These are phyloP conservation scores for Paraescarpia echinospica DNA, from an alignment of 1,140 invertebrate species.

Conservation along the genomic window DNA sequence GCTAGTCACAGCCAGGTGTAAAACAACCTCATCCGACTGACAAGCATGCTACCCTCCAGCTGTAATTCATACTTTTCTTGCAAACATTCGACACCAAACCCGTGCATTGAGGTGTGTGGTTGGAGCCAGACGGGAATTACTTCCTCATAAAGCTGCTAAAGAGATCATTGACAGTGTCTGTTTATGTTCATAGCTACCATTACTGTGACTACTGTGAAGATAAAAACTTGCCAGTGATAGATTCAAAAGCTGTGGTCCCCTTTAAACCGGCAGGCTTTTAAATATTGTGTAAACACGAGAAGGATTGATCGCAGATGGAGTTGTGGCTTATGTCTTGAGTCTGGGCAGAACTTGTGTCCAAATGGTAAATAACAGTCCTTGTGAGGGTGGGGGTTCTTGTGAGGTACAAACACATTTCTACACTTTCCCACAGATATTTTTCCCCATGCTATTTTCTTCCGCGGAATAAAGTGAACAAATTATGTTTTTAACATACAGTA, in stretches of 20 bases:
- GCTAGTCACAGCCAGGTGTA: background rate
- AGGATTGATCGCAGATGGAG: background rate
- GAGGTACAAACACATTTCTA: too few species aligned
- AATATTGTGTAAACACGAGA: background rate
- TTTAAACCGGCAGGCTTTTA: background rate
- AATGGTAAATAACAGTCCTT: background rate
- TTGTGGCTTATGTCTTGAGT: background rate
- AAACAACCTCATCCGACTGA: background rate
- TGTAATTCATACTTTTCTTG: background rate
- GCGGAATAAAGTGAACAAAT: too few species aligned
- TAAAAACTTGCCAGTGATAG: background rate
- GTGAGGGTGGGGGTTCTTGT: too few species aligned
- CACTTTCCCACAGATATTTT: too few species aligned
- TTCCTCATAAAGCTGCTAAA: background rate
- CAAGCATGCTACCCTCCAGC: background rate
- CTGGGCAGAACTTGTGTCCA: background rate
- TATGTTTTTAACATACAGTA: too few species aligned
- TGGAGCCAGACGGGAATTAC: background rate
- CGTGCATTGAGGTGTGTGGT: background rate
- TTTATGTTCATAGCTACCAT: background rate
- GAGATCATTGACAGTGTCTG: background rate
- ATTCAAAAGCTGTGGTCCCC: background rate
- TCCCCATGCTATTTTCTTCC: too few species aligned
- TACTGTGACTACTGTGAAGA: background rate
- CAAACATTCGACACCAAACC: background rate